These are phyloP conservation scores for Teleopsis dalmanni DNA, from an alignment of 1,140 invertebrate genomes.

Conservation along the genomic window DNA sequence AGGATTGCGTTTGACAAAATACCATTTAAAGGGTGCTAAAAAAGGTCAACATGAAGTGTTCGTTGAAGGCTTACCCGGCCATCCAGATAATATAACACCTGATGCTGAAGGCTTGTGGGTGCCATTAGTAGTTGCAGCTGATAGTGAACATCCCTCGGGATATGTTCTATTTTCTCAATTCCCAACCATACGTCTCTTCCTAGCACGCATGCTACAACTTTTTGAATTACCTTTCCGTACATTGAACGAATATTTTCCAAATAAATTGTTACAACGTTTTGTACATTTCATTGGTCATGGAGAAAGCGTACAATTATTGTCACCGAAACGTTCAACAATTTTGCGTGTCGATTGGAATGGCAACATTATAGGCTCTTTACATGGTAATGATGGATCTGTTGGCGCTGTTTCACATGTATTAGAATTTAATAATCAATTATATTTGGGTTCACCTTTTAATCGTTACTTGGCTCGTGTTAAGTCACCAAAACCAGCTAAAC, in stretches of 20 bases:
- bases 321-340: slow-evolving; percentile 46
- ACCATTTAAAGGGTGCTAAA: slow-evolving; percentile 63
- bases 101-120: slow-evolving; percentile 63
- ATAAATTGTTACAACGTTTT: slow-evolving; percentile 30
- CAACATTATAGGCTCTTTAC: slow-evolving; percentile 54
- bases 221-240: slow-evolving; percentile 52
- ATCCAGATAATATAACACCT: slow-evolving; percentile 65
- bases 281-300: slow-evolving; percentile 48
- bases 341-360: slow-evolving; percentile 57
- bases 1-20: slow-evolving; percentile 51
- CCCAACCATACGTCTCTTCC: slow-evolving; percentile 53
- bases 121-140: slow-evolving; percentile 48
- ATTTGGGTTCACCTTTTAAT: slow-evolving; percentile 59
- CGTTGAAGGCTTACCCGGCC: slow-evolving; percentile 65
- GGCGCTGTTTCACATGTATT: slow-evolving; percentile 51
- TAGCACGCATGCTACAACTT: slow-evolving; percentile 47
- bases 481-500: slow-evolving; percentile 47
- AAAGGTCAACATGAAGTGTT: slow-evolving; percentile 62
- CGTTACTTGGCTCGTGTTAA: slow-evolving; percentile 56
- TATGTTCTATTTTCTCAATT: slow-evolving; percentile 49
- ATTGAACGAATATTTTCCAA: slow-evolving; percentile 49
- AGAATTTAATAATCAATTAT: slow-evolving; percentile 49
- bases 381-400: slow-evolving; percentile 47
- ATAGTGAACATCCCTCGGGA: slow-evolving; percentile 47
- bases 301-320: slow-evolving; percentile 26